Evolutionary conservation across 2,797 vertebrate genomes (phyloP).

Genomic region (Syngnathus rostellatus): DNA sequence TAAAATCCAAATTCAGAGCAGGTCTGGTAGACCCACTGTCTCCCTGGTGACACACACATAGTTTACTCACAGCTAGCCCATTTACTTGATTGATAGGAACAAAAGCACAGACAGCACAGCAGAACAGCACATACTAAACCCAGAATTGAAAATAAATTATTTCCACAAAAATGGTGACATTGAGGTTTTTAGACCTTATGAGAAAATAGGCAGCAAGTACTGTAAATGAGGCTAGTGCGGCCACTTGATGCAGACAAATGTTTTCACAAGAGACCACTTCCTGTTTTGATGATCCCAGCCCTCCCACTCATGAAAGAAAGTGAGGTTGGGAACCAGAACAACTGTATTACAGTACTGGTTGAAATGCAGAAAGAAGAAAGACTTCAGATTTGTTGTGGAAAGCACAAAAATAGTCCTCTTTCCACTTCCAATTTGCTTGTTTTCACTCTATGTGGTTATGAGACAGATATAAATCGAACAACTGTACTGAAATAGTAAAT

Average conservation of each 20-base stretch:
- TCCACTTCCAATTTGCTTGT: not conserved
- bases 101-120: not conserved
- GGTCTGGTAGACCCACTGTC: slow-evolving; percentile 66
- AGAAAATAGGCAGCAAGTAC: not conserved
- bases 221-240: not conserved
- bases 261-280: not conserved
- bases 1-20: slow-evolving; percentile 76
- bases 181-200: not conserved
- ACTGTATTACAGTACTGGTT: not conserved
- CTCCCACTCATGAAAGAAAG: not conserved
- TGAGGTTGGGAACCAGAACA: not conserved
- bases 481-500: not conserved
- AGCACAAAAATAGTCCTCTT: not conserved
- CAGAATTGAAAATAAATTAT: not conserved
- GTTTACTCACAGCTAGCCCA: slow-evolving; percentile 13
- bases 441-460: not conserved
- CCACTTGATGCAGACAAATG: not conserved
- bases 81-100: slow-evolving; percentile 7
- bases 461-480: not conserved
- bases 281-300: slow-evolving; percentile 2
- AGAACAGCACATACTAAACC: not conserved
- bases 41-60: slow-evolving; percentile 42
- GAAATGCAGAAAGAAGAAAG: not conserved
- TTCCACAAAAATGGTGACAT: not conserved
- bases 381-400: not conserved